Conservation (phyloP, 2,113 vertebrate species). For the Vulpes ferrilata region DNA sequence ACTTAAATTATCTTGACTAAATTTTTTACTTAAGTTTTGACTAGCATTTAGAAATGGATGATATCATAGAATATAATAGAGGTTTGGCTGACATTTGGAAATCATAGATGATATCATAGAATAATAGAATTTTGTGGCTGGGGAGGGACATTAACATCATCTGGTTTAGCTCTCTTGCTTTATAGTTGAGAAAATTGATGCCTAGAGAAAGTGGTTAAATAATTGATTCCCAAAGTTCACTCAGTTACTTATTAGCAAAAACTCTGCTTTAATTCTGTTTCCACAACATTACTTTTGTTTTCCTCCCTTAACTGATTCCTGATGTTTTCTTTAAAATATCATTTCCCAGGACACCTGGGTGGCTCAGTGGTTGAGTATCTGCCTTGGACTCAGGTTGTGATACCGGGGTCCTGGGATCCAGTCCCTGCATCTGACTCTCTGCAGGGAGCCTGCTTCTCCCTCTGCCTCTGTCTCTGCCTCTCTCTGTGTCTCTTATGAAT, state of each 20-base stretch:
- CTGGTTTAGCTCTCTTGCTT: conserved; percentile 62
- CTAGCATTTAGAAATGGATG: conserved; percentile 52
- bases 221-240: conserved; percentile 3
- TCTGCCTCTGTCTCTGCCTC: too few relatives aligned
- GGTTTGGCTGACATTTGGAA: conserved; percentile 67
- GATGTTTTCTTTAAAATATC: conserved; percentile 3
- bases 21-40: conserved; percentile 60
- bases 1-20: conserved; percentile 56
- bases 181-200: conserved; percentile 68
- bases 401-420: too few relatives aligned
- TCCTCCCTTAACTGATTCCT: conserved; percentile 50
- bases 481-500: too few relatives aligned
- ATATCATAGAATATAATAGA: conserved; percentile 57
- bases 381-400: too few relatives aligned
- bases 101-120: conserved; percentile 64
- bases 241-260: conserved; percentile 16
- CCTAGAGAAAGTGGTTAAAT: conserved; percentile 53
- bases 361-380: too few relatives aligned
- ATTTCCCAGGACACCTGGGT: neutral
- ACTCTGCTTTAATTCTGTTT: conserved; percentile 19
- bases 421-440: too few relatives aligned
- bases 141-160: neutral
- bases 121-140: conserved; percentile 44
- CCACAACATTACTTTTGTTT: neutral
- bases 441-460: too few relatives aligned